Base-by-base conservation (phyloP, 2,113 vertebrate genomes). In the Chionis minor region DNA sequence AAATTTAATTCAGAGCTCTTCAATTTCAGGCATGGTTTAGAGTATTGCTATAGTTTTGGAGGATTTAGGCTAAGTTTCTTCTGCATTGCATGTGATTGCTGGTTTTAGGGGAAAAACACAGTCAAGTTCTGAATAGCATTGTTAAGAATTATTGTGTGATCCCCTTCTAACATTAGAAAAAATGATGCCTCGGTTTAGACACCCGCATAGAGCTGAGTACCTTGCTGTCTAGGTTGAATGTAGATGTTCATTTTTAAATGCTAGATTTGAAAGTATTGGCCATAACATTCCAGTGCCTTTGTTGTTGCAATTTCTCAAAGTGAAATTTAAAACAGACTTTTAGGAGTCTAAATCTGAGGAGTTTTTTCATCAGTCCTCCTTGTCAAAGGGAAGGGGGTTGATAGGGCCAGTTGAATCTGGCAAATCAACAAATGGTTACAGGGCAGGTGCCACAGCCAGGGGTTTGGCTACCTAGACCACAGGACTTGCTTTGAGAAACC, bases 1-100 rank as follows among this genome's bases (percentile, higher is more conserved):
- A 75, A 62, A 78, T 91, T 88, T 95, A 82, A 93, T 96, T 91
- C 45, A 49, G 56, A 89, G 27, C 62, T 74, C 26, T 81, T 78
- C 35, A 94, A 95, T 40, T 92, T 96, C 86, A 93, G 84, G 65
- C n/a, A 47, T 79, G 27, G 1, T 16, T 88, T 92, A 86, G n/a
- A 63, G 56, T 86, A 63, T 86, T 92, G 55, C 78, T 94, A 27
- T 3, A 35, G 26, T 70, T 96, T 62, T 52, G 35, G 47, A 81
- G 21, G 7, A 19, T 58, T 81, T 70, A 30, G 30, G 14, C 3
- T 67, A 63, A 44, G 17, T 81, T 79, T 86, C 35, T 66, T 61
- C 22, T 58, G 42, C 19, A 32, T 49, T 86, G 35, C 26, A 12
- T 91, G 77, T 82, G 80, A 73, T n/a, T 66, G 14, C 42, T 93